Percentiles rank a stretch among this genome's conserved stretches.
Evolutionary conservation across 2,888 invertebrate species (phyloP).

Genomic region (Cephus sareptanus): DNA sequence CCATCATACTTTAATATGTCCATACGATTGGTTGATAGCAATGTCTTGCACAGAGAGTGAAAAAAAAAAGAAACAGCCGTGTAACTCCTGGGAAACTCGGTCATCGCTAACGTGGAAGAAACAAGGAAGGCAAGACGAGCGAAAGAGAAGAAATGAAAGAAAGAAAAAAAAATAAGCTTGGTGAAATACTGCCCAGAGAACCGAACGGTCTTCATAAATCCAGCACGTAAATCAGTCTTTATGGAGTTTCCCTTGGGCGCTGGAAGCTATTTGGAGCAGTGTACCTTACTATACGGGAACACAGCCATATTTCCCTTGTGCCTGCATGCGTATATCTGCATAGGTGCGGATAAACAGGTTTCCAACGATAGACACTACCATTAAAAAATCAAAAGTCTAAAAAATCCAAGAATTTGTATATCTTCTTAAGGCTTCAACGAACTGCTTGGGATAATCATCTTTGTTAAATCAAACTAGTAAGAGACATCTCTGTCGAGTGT

Average conservation of each 20-base stretch:
- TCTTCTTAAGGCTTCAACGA: too few relatives aligned
- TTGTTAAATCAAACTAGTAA: too few relatives aligned
- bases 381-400: neutral
- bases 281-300: neutral
- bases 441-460: too few relatives aligned
- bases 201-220: slow-evolving; percentile 62
- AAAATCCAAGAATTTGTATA: too few relatives aligned
- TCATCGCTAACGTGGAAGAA: slow-evolving; percentile 21
- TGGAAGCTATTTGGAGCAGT: slow-evolving; percentile 30
- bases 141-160: neutral
- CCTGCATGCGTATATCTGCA: neutral
- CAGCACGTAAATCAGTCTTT: slow-evolving; percentile 62
- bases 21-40: too few relatives aligned
- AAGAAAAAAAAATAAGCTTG: slow-evolving; percentile 19
- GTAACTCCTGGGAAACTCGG: neutral
- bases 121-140: slow-evolving; percentile 23
- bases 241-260: slow-evolving; percentile 47
- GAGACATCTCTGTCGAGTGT: too few relatives aligned
- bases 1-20: neutral
- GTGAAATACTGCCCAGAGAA: slow-evolving; percentile 58
- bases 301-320: neutral
- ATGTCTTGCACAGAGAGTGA: too few relatives aligned
- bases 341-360: neutral
- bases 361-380: neutral
- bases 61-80: neutral